A percentile compares a stretch with the other conserved stretches of the same genome.
phyloP scores from a whole-genome alignment of 2,113 vertebrate species.

The Anser cygnoides region DNA sequence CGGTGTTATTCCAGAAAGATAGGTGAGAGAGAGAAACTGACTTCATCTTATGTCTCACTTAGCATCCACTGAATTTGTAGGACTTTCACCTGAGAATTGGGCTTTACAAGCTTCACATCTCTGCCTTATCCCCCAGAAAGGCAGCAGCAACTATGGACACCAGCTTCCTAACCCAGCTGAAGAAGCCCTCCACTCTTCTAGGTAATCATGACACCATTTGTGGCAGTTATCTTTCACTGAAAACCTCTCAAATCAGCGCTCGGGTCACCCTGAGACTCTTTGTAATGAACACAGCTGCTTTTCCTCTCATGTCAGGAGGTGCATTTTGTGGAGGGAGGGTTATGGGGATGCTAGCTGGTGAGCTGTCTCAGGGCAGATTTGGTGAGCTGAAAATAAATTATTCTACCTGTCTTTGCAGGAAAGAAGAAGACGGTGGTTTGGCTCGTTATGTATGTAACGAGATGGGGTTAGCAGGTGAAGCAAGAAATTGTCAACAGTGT shows the following conservation, averaged over 20 bases:
- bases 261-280: background rate
- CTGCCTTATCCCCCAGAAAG: background rate
- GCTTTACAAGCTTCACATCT: background rate
- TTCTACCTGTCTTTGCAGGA: background rate
- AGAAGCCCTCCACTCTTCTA: background rate
- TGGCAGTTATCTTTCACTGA: background rate
- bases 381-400: background rate
- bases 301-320: background rate
- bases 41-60: background rate
- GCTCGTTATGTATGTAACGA: background rate
- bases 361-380: rapidly evolving
- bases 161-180: background rate
- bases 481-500: background rate
- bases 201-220: background rate
- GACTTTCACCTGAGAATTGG: background rate
- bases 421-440: background rate
- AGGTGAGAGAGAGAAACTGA: background rate
- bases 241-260: background rate
- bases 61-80: background rate
- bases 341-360: background rate
- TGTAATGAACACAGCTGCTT: background rate
- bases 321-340: background rate
- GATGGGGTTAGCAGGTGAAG: background rate
- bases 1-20: background rate
- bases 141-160: background rate